These are phyloP conservation scores for Platanista minor DNA, from an alignment of 2,113 vertebrate species.

Conservation along the genomic window DNA sequence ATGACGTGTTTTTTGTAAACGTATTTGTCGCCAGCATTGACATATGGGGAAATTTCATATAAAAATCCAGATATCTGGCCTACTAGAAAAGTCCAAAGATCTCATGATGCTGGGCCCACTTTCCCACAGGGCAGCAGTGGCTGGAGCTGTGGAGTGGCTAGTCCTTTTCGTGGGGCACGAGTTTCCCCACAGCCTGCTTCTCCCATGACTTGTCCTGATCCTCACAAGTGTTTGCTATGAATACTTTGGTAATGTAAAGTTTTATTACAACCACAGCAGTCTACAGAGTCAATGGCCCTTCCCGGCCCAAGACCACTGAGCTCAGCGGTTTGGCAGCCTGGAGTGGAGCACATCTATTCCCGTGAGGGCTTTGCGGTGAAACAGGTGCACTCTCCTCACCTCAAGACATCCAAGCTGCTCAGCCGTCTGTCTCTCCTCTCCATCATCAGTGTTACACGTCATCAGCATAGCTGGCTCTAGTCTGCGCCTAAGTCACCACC, in stretches of 20 bases:
- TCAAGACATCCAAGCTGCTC: background rate
- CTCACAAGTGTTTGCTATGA: background rate
- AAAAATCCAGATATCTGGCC: slow-evolving; percentile 1
- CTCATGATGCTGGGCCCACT: background rate
- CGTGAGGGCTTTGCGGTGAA: rapidly evolving
- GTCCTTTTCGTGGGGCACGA: background rate
- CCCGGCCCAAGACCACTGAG: background rate
- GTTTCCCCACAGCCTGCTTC: background rate
- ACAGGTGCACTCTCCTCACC: background rate
- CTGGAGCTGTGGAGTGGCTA: background rate
- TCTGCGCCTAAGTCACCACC: background rate
- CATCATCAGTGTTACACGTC: background rate
- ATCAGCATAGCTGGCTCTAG: background rate
- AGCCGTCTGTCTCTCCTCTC: background rate
- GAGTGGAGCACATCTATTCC: background rate
- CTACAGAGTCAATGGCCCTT: background rate
- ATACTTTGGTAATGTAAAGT: background rate
- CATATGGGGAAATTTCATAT: background rate
- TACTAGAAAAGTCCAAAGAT: background rate
- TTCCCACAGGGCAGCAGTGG: background rate
- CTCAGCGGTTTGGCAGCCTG: background rate
- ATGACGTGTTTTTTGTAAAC: background rate
- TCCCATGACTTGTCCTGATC: background rate
- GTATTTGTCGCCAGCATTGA: background rate
- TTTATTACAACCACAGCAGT: background rate